Evolutionary conservation across 1,140 invertebrate species (phyloP).

Genomic region (Hylyphantes graminicola): DNA sequence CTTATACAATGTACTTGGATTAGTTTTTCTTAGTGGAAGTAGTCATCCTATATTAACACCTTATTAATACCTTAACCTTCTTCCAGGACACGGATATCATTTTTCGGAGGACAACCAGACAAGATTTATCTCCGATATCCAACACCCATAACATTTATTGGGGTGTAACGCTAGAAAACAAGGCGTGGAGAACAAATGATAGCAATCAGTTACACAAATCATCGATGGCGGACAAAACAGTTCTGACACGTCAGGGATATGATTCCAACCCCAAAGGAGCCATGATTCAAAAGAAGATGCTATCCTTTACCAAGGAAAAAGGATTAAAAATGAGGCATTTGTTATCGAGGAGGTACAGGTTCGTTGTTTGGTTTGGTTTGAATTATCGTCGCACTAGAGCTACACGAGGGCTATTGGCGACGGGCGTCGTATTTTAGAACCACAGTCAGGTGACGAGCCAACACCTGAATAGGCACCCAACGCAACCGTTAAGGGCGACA

Average conservation of each 20-base stretch:
- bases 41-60: no score
- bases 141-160: slow-evolving; percentile 31
- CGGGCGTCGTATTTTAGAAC: no score
- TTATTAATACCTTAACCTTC: no score
- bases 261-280: slow-evolving; percentile 15
- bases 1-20: no score
- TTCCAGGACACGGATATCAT: neutral
- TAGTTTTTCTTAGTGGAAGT: no score
- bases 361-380: neutral
- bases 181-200: slow-evolving; percentile 40
- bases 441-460: no score
- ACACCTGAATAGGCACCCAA: no score
- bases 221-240: slow-evolving; percentile 24
- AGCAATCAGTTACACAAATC: slow-evolving; percentile 49
- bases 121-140: slow-evolving; percentile 12
- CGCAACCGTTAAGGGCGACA: no score
- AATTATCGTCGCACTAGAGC: no score
- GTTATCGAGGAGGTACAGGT: slow-evolving; percentile 10
- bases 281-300: slow-evolving; percentile 23
- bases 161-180: slow-evolving; percentile 48
- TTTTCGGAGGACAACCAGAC: neutral
- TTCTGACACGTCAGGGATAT: slow-evolving; percentile 36
- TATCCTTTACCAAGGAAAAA: neutral
- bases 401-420: no score
- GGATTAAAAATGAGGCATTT: slow-evolving; percentile 13